Percentiles rank a stretch among this genome's conserved stretches.
These are phyloP conservation scores for Drosophila ercepeae DNA, from an alignment of 1,140 invertebrate genomes.

Conservation along the genomic window DNA sequence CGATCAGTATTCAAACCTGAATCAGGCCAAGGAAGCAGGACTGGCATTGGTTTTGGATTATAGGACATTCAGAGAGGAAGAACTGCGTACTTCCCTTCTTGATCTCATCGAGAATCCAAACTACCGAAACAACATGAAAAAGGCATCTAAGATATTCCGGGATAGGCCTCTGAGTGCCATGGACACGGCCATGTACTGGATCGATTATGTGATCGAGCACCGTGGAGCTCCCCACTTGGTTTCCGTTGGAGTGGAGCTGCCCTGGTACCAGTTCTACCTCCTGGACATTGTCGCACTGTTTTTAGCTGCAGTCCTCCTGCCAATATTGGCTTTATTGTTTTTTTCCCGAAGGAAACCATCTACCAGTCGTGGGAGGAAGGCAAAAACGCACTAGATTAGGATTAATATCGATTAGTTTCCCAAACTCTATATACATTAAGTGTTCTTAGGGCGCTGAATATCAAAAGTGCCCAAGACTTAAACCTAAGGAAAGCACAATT, in stretches of 20 bases:
- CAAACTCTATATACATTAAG: too few relatives aligned
- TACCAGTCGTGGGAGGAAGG: too few relatives aligned
- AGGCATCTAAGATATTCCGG: conserved; percentile 84
- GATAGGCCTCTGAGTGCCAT: conserved; percentile 85
- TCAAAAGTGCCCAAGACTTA: too few relatives aligned
- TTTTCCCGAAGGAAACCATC: conserved; percentile 24
- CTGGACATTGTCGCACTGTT: conserved; percentile 85
- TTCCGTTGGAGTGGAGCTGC: conserved; percentile 85
- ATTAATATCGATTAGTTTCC: too few relatives aligned
- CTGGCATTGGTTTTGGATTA: conserved; percentile 59
- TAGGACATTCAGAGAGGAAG: conserved; percentile 61
- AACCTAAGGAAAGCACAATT: too few relatives aligned
- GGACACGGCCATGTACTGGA: conserved; percentile 87
- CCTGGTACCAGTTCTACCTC: conserved; percentile 86
- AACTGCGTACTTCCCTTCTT: conserved; percentile 75
- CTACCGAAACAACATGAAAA: conserved; percentile 80
- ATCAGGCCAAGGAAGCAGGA: conserved; percentile 38
- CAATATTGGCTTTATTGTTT: conserved; percentile 62
- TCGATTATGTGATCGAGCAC: conserved; percentile 86
- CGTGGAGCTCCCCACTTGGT: conserved; percentile 85
- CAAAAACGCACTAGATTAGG: too few relatives aligned
- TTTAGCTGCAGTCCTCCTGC: conserved; percentile 23
- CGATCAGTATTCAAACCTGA: conserved; percentile 84
- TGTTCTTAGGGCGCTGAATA: too few relatives aligned
- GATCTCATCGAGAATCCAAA: conserved; percentile 84